Evolutionary conservation across 2,113 vertebrate genomes (phyloP), one percentile per base, ranked within the genome.

Genomic region (Climacteris rufus): DNA sequence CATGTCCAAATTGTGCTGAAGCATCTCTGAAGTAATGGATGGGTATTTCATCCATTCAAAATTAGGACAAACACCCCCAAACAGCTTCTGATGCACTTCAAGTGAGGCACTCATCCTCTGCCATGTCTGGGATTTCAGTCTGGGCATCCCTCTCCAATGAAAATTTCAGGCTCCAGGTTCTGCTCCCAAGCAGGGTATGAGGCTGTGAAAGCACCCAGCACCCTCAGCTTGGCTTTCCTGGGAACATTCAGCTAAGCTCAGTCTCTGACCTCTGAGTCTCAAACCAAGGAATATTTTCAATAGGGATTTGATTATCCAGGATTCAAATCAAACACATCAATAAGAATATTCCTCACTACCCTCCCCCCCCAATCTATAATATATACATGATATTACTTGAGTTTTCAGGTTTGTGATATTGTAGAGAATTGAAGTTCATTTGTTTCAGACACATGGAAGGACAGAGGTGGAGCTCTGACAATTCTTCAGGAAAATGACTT

Each of bases 101-200:
- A 49, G 37, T 9, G 28, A 65, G 33, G 49, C 54, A 37, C 28
- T 31, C 10, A 33, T 21, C 23, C n/a, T 33, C 68, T 91, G 47
- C 33, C 15, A 15, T 0, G 16, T 23, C 68, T 35, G 11, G 50
- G 22, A 74, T 65, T 86, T 83, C 56, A 74, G 45, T 4, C 63
- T 35, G 42, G 53, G 40, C 25, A 8, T 11, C 40, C 61, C 31
- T 11, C 11, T 19, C 7, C 27, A 28, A 0, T 0, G 3, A n/a
- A 60, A 39, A 23, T 15, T 5, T 56, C 79, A 66, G 21, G 33
- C 5, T 71, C 11, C 42, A 39, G 47, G 7, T 52, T 33, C 50
- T 11, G 7, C 19, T 57, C 28, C 31, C 18, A 23, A 60, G 42
- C 40, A 60, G 19, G 44, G n/a, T 1, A 8, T 14, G 1, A 15